Evolutionary conservation across 2,113 vertebrate species (phyloP), one percentile per base, ranked within the genome.

Genomic region (Peromyscus californicus): DNA sequence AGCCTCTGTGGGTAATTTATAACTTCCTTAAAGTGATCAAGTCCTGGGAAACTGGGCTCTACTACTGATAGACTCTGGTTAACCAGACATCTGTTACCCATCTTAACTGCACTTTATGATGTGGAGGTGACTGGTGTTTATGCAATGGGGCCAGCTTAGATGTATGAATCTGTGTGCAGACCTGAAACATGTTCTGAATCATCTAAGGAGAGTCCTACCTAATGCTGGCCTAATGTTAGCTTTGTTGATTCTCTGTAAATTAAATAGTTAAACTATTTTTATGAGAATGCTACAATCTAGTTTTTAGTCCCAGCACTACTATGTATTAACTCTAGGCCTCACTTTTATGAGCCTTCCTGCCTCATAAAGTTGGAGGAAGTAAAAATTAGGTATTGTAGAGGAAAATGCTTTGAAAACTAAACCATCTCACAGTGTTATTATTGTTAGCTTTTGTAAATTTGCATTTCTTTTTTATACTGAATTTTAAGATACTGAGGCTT

Each of bases 381-480:
- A 79, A 75, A 95, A 90, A 26, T 24, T 24, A 84, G n/a, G 24
- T 75, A 79, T 91, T 91, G 29, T 33, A 59, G 54, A n/a, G 63
- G 22, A 91, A 94, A 48, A 45, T 69, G 36, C 48, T 96, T 95
- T 61, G n/a, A 84, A 96, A 89, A 93, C 39, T 22, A 89, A 96
- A 5, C 24, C 7, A 59, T 69, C 76, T 33, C 29, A 89, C 42
- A 67, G 48, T 79, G 39, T 90, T 90, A 69, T 74, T 89, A 45
- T 61, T 74, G 24, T 87, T 93, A 63, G 79, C 84, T 86, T 95
- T 63, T 85, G 21, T 80, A 94, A 61, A 2, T 29, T 86, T 51
- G 19, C 26, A 45, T 88, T 92, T 92, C 86, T 69, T 95, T n/a
- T 33, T 48, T 59, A 45, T 61, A 39, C 69, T 95, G 93, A 61